A percentile compares a stretch with the other conserved stretches of the same genome.
phyloP scores from a whole-genome alignment of 2,888 invertebrate genomes.

The Meteorus cinctellus region DNA sequence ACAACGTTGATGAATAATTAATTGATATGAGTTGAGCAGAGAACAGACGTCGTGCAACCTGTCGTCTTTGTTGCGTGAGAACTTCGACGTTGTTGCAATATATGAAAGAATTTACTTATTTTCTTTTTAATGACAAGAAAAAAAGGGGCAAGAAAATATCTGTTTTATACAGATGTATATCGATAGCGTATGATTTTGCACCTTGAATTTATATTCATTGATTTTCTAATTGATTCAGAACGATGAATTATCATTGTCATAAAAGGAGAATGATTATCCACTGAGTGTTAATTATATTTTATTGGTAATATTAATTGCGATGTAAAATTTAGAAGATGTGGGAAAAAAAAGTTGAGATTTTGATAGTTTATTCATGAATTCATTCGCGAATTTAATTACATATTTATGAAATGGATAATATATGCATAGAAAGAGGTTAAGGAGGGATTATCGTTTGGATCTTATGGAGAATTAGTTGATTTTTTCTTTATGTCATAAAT shows the following conservation, averaged over 20 bases:
- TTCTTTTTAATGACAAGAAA: too few species aligned
- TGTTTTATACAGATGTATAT: not conserved
- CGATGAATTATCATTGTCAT: not conserved
- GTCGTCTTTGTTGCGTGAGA: slow-evolving; percentile 13
- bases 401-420: not conserved
- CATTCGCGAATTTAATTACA: not conserved
- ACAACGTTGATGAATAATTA: slow-evolving; percentile 22
- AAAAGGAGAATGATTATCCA: not conserved
- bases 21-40: slow-evolving; percentile 9
- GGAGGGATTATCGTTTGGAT: too few species aligned
- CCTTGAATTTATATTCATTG: not conserved
- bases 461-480: too few species aligned
- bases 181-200: not conserved
- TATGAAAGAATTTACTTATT: not conserved
- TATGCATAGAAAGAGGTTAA: too few species aligned
- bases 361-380: not conserved
- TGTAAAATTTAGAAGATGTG: not conserved
- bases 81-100: not conserved
- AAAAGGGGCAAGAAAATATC: too few species aligned
- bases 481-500: too few species aligned
- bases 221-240: not conserved
- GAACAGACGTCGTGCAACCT: slow-evolving; percentile 5
- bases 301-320: not conserved
- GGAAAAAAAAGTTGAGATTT: not conserved
- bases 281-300: not conserved